Evolutionary conservation across 1,140 invertebrate species (phyloP), one percentile per base, ranked within the genome.

Genomic region (Hypothenemus hampei): DNA sequence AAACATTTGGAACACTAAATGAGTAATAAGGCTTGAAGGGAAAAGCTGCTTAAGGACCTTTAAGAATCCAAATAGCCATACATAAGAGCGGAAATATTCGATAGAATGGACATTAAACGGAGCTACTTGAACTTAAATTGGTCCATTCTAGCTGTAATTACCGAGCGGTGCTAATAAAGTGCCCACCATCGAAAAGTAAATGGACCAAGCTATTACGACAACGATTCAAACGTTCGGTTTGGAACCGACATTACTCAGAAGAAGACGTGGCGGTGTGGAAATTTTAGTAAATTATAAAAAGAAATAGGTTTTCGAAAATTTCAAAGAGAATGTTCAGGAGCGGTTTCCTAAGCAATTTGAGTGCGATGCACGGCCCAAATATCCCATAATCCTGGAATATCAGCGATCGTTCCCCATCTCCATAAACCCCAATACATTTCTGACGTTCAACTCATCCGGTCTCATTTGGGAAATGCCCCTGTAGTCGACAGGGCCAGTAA

Each of bases 141-240:
- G 29, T n/a, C 49, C 37, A 52, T 52, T 52, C 23, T 22, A 23
- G 39, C 37, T 37, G 37, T 52, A 52, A 52, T 52, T 52, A 52
- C 49, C n/a, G 37, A 29, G 22, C 22, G 26, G 26, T 53, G 45
- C 56, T 65, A 65, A 65, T 61, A 65, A 66, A 66, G 57, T 66
- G 65, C 57, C n/a, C 61, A 59, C 62, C 65, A 65, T 65, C 59
- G 55, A 56, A n/a, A 54, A 58, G 54, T 63, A 65, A 66, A 66
- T 65, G 65, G 61, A 59, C 47, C 59, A 57, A 53, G 57, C 54
- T 66, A 65, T 64, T 58, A 61, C 61, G 60, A 65, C 61, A 66
- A 62, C 59, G 46, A 33, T 44, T 41, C 48, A 21, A 55, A 37
- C 58, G 58, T 57, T 51, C 35, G 22, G 8, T 35, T 33, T 20